phyloP scores from a whole-genome alignment of 2,113 vertebrate species.

The Sorex fumeus region DNA sequence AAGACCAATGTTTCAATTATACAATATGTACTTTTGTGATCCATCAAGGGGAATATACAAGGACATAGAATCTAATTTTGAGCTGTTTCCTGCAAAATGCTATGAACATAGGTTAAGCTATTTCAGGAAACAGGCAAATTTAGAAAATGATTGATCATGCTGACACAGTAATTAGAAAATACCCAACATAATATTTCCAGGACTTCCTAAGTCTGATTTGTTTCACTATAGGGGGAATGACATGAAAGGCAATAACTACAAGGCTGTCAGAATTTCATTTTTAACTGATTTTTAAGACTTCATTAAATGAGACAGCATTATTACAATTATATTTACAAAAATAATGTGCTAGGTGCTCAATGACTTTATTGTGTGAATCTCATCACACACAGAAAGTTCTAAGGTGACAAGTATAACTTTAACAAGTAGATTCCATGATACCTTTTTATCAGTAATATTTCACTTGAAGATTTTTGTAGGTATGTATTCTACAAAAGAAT shows the following conservation, averaged over 20 bases:
- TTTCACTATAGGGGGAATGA: constrained; percentile 31
- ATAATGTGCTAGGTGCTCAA: not conserved
- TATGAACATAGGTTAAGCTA: constrained; percentile 76
- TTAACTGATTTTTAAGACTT: constrained; percentile 38
- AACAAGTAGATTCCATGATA: constrained; percentile 52
- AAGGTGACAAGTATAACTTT: not conserved
- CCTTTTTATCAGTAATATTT: constrained; percentile 32
- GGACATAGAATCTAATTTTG: constrained; percentile 77
- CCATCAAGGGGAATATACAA: constrained; percentile 69
- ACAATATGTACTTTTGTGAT: constrained; percentile 76
- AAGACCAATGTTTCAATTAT: constrained; percentile 83
- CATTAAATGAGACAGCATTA: not conserved
- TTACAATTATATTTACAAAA: not conserved
- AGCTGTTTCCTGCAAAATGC: constrained; percentile 83
- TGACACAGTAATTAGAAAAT: constrained; percentile 71
- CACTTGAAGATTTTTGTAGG: not conserved
- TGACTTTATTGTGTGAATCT: not conserved
- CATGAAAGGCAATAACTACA: constrained; percentile 6
- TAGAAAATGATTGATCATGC: constrained; percentile 72
- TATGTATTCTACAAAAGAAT: not conserved
- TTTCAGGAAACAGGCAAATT: constrained; percentile 77
- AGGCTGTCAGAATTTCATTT: constrained; percentile 49
- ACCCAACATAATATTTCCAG: constrained; percentile 41
- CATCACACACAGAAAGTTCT: not conserved
- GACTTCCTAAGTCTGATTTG: constrained; percentile 61